Conservation (phyloP, 2,888 invertebrate genomes). For the Caenorhabditis zanzibari region DNA sequence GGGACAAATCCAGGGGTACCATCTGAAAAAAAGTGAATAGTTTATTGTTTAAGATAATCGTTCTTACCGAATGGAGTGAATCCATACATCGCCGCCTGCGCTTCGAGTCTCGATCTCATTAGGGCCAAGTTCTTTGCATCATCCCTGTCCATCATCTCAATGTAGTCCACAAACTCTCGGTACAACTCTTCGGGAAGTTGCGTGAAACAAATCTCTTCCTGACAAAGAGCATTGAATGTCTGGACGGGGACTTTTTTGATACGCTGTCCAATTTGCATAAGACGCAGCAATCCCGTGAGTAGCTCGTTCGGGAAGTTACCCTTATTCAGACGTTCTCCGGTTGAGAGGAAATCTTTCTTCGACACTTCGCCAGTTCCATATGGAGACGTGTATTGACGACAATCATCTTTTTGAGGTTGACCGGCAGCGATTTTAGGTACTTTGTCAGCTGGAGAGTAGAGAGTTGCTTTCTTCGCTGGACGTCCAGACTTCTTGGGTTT, state of each 20-base stretch:
- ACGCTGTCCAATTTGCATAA: constrained; percentile 41
- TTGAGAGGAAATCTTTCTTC: not conserved
- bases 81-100: constrained; percentile 20
- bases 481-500: constrained; percentile 50
- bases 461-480: constrained; percentile 13
- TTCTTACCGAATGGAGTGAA: constrained; percentile 16
- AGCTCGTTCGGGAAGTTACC: not conserved
- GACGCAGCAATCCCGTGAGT: constrained; percentile 8
- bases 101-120: constrained; percentile 12
- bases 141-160: constrained; percentile 21
- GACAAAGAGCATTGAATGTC: constrained; percentile 15
- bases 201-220: constrained; percentile 43
- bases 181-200: constrained; percentile 14
- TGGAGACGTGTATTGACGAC: constrained; percentile 24
- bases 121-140: not conserved
- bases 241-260: not conserved
- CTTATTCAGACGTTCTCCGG: too few species aligned
- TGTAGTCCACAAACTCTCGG: constrained; percentile 33
- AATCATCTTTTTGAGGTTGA: not conserved
- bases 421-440: not conserved
- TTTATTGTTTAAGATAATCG: too few species aligned
- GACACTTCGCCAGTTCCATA: constrained; percentile 4
- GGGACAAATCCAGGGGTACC: not conserved
- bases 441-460: constrained; percentile 17
- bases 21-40: constrained; percentile 7